phyloP scores from a whole-genome alignment of 2,113 vertebrate genomes.

The Plotosus lineatus region DNA sequence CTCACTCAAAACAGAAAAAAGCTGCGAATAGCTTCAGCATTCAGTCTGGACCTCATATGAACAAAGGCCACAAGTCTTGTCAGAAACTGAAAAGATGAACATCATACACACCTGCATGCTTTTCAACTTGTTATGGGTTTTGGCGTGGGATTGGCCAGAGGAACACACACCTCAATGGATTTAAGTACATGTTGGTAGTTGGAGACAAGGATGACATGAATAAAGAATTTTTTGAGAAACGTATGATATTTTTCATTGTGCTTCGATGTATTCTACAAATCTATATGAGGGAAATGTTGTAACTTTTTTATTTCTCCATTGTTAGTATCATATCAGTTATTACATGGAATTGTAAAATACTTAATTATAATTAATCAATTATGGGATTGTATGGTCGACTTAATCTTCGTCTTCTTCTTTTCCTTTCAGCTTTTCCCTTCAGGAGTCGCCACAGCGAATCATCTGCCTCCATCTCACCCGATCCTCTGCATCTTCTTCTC shows the following conservation, averaged over 20 bases:
- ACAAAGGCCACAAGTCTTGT: constrained; percentile 19
- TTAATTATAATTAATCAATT: too few relatives aligned
- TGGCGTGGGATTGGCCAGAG: neutral
- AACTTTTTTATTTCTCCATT: too few relatives aligned
- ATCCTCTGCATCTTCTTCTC: too few relatives aligned
- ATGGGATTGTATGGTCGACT: too few relatives aligned
- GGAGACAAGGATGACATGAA: neutral
- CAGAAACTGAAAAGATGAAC: neutral
- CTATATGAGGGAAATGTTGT: neutral
- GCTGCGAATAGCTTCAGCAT: constrained; percentile 14
- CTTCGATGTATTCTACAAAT: neutral
- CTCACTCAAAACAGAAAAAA: constrained; percentile 66
- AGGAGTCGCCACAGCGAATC: too few relatives aligned
- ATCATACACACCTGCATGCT: neutral
- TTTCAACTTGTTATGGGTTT: neutral
- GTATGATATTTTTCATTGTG: neutral
- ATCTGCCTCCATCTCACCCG: too few relatives aligned
- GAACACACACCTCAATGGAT: neutral
- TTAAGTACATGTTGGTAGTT: neutral
- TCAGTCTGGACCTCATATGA: neutral
- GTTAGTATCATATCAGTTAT: too few relatives aligned
- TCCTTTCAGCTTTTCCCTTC: too few relatives aligned
- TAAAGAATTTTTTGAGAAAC: neutral
- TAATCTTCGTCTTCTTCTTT: too few relatives aligned
- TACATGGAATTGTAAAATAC: too few relatives aligned